Evolutionary conservation across 2,797 vertebrate genomes (phyloP).

Genomic region (Macropodus opercularis): DNA sequence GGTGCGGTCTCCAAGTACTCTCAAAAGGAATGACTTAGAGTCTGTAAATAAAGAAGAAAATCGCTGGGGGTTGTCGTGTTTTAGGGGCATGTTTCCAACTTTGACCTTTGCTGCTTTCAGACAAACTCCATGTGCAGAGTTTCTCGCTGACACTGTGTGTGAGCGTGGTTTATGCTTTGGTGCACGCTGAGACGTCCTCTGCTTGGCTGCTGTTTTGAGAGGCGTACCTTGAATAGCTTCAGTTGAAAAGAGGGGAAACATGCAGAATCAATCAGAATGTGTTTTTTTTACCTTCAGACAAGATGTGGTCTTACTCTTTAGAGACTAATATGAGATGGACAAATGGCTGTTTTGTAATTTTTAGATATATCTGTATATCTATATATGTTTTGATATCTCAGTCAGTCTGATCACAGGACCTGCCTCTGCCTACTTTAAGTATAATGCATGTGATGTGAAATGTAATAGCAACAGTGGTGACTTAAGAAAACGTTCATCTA

Average conservation of each 20-base stretch:
- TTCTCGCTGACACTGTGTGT: slow-evolving; percentile 15
- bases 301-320: too few relatives aligned
- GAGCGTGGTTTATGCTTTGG: neutral
- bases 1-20: neutral
- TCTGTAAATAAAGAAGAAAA: slow-evolving; percentile 1
- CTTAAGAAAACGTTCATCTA: too few relatives aligned
- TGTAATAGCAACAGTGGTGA: too few relatives aligned
- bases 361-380: too few relatives aligned
- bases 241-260: slow-evolving; percentile 46
- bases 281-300: too few relatives aligned
- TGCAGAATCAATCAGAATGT: slow-evolving; percentile 42
- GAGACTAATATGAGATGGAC: too few relatives aligned
- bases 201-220: slow-evolving; percentile 75
- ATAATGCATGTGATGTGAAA: too few relatives aligned
- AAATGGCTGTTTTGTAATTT: too few relatives aligned
- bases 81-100: neutral
- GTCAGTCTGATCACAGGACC: too few relatives aligned
- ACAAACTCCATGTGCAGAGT: neutral
- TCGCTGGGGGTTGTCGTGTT: slow-evolving; percentile 7
- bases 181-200: slow-evolving; percentile 47
- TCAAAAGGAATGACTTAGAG: slow-evolving; percentile 5
- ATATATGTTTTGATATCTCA: too few relatives aligned
- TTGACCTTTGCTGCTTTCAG: neutral
- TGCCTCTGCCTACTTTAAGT: too few relatives aligned
- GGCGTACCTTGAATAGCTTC: slow-evolving; percentile 68